These are phyloP conservation scores for Tenthredo livida DNA, from an alignment of 2,888 invertebrate species.

Conservation along the genomic window DNA sequence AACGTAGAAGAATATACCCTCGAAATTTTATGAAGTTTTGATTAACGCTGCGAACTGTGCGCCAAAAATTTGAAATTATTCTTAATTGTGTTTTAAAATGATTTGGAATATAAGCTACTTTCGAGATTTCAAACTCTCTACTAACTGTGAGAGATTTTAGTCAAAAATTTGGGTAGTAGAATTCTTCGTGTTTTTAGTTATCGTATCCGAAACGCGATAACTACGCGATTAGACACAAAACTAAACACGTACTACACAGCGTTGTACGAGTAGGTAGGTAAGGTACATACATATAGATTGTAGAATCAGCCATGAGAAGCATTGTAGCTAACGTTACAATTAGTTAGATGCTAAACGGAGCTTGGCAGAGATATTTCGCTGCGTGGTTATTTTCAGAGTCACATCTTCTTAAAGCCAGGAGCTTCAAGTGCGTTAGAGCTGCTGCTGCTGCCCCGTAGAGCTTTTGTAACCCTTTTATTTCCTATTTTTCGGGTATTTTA, in stretches of 20 bases:
- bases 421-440: conserved; percentile 36
- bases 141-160: background rate
- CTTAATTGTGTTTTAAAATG: too few species aligned
- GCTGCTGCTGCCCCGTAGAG: background rate
- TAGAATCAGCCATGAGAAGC: conserved; percentile 15
- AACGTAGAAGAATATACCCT: too few species aligned
- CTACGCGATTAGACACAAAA: background rate
- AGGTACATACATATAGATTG: background rate
- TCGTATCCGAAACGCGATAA: background rate
- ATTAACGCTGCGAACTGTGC: too few species aligned
- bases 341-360: conserved; percentile 48
- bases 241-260: conserved; percentile 1
- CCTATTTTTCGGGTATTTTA: conserved; percentile 29
- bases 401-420: conserved; percentile 29
- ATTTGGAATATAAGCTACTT: too few species aligned
- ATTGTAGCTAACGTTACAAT: conserved; percentile 38
- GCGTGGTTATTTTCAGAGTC: conserved; percentile 43
- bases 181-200: background rate
- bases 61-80: too few species aligned
- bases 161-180: background rate
- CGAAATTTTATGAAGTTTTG: too few species aligned
- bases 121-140: background rate
- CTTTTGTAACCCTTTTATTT: conserved; percentile 20
- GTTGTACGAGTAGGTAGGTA: background rate
- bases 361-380: conserved; percentile 41